Evolutionary conservation across 2,888 invertebrate genomes (phyloP).

Genomic region (Ischnus inquisitorius): DNA sequence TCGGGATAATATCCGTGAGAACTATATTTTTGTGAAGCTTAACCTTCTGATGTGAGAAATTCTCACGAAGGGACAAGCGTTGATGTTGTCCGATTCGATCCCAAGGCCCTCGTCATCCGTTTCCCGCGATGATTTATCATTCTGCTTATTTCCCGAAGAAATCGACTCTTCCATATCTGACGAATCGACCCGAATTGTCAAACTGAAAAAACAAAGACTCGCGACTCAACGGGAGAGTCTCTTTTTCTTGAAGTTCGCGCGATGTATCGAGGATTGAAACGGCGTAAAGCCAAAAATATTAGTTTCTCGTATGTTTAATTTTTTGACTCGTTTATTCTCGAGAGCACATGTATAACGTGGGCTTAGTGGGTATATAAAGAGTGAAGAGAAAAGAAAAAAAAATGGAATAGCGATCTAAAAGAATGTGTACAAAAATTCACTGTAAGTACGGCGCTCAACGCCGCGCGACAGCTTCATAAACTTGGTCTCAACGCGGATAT

Average conservation of each 20-base stretch:
- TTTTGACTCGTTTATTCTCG: conserved; percentile 51
- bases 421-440: conserved; percentile 63
- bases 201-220: too few species aligned
- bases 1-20: conserved; percentile 35
- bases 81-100: conserved; percentile 26
- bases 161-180: conserved; percentile 11
- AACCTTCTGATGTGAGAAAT: background rate
- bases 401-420: conserved; percentile 67
- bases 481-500: conserved; percentile 42
- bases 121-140: background rate
- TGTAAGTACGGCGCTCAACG: conserved; percentile 65
- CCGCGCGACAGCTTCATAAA: conserved; percentile 53
- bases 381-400: conserved; percentile 30
- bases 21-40: conserved; percentile 19
- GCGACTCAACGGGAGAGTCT: too few species aligned
- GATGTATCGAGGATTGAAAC: background rate
- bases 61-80: conserved; percentile 71
- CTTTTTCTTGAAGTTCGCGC: background rate
- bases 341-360: conserved; percentile 20
- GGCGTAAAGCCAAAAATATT: background rate
- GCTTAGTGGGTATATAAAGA: conserved; percentile 33
- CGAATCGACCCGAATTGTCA: background rate
- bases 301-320: conserved; percentile 26
- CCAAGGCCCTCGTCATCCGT: conserved; percentile 15
- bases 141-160: background rate